phyloP scores from a whole-genome alignment of 2,113 vertebrate genomes.

The Oreochromis spilurus region DNA sequence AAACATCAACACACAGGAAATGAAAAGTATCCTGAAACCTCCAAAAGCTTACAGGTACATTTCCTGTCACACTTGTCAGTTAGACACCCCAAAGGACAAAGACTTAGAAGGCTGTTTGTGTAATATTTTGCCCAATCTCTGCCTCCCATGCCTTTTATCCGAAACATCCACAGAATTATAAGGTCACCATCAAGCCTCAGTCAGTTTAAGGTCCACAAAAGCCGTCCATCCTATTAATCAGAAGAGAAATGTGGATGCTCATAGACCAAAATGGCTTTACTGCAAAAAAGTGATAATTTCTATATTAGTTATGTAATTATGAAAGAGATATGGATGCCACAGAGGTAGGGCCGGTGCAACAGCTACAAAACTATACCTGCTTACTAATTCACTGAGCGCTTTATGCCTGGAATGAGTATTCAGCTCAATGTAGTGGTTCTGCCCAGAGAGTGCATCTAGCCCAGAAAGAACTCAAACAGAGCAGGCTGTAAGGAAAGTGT shows the following conservation, averaged over 20 bases:
- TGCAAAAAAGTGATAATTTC: neutral
- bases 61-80: neutral
- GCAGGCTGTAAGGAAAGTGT: neutral
- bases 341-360: neutral
- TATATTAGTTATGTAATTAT: neutral
- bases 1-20: neutral
- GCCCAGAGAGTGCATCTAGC: neutral
- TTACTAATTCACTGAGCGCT: neutral
- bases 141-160: neutral
- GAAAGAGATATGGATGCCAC: neutral
- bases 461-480: neutral
- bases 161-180: neutral
- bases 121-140: neutral
- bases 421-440: neutral
- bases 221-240: neutral
- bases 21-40: constrained; percentile 67
- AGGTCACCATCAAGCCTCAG: neutral
- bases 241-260: neutral
- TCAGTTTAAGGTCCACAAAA: neutral
- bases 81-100: neutral
- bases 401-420: neutral
- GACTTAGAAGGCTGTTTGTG: neutral
- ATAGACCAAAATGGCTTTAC: neutral
- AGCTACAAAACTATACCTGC: constrained; percentile 5
- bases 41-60: constrained; percentile 64